phyloP scores from a whole-genome alignment of 1,140 invertebrate genomes.

The Homarus americanus region DNA sequence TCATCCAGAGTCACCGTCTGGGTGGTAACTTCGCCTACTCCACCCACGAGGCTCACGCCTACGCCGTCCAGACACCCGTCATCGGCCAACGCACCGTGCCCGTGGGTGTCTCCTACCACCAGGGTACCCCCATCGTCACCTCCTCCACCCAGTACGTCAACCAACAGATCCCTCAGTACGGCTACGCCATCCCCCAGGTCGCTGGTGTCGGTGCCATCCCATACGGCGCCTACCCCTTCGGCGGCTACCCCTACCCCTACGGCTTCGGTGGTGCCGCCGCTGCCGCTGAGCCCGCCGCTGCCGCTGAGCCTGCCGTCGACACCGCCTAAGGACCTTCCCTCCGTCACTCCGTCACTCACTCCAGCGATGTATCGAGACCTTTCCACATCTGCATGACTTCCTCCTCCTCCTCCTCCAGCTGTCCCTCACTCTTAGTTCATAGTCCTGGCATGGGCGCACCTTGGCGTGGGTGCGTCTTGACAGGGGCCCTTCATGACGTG shows the following conservation, averaged over 20 bases:
- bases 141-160: slow-evolving; percentile 64
- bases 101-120: slow-evolving; percentile 76
- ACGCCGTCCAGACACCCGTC: slow-evolving; percentile 79
- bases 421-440: too few relatives aligned
- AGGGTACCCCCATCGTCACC: slow-evolving; percentile 66
- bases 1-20: slow-evolving; percentile 80
- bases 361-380: too few relatives aligned
- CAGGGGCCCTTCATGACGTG: slow-evolving; percentile 9
- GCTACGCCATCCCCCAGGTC: background rate
- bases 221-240: background rate
- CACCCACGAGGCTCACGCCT: slow-evolving; percentile 80
- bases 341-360: too few relatives aligned
- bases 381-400: too few relatives aligned
- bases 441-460: slow-evolving; percentile 3
- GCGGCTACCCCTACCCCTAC: background rate
- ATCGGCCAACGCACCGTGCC: slow-evolving; percentile 77
- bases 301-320: slow-evolving; percentile 24
- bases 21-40: slow-evolving; percentile 82
- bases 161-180: slow-evolving; percentile 64
- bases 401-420: background rate
- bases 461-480: background rate
- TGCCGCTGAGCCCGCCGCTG: slow-evolving; percentile 11
- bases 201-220: background rate
- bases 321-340: background rate
- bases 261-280: background rate